Conservation (phyloP, 2,113 vertebrate genomes). For the Sander lucioperca region DNA sequence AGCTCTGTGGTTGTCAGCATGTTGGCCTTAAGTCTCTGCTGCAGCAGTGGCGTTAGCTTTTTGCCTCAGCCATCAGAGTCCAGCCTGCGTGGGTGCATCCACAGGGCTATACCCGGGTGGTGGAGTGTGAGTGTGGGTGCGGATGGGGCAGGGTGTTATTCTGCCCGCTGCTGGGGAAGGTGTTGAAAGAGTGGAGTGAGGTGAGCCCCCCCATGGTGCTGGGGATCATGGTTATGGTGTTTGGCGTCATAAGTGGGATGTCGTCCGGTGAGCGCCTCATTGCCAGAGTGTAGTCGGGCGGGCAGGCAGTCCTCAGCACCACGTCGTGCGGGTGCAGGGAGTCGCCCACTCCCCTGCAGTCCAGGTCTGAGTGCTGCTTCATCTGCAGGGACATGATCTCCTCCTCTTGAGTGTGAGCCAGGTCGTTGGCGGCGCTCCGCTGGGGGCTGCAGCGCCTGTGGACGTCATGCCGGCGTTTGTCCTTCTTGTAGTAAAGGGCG, state of each 20-base stretch:
- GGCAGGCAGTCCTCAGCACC: slow-evolving; percentile 97
- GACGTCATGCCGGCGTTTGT: slow-evolving; percentile 96
- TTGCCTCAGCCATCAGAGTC: slow-evolving; percentile 61
- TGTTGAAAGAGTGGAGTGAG: slow-evolving; percentile 96
- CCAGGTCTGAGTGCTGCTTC: slow-evolving; percentile 99
- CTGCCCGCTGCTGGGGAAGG: slow-evolving; percentile 96
- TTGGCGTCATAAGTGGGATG: slow-evolving; percentile 98
- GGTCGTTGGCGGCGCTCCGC: slow-evolving; percentile 92
- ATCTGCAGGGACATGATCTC: slow-evolving; percentile 99
- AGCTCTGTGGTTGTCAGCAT: slow-evolving; percentile 45
- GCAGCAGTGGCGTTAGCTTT: slow-evolving; percentile 42
- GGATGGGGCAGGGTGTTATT: slow-evolving; percentile 97
- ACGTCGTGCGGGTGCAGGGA: slow-evolving; percentile 96
- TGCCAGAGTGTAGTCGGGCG: slow-evolving; percentile 98
- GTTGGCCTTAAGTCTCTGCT: slow-evolving; percentile 55
- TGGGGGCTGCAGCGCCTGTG: slow-evolving; percentile 97
- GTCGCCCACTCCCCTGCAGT: slow-evolving; percentile 88
- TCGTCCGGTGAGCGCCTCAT: slow-evolving; percentile 99
- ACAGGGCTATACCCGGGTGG: slow-evolving; percentile 98
- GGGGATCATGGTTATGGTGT: slow-evolving; percentile 99
- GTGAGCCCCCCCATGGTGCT: slow-evolving; percentile 97
- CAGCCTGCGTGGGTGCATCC: slow-evolving; percentile 38
- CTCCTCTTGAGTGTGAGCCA: slow-evolving; percentile 98
- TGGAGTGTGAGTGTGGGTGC: slow-evolving; percentile 98
- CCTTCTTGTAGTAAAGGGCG: slow-evolving; percentile 98